Percentiles rank a stretch among this genome's conserved stretches.
Conservation (phyloP, 2,797 vertebrate genomes). For the Gymnoscopelus braueri region DNA sequence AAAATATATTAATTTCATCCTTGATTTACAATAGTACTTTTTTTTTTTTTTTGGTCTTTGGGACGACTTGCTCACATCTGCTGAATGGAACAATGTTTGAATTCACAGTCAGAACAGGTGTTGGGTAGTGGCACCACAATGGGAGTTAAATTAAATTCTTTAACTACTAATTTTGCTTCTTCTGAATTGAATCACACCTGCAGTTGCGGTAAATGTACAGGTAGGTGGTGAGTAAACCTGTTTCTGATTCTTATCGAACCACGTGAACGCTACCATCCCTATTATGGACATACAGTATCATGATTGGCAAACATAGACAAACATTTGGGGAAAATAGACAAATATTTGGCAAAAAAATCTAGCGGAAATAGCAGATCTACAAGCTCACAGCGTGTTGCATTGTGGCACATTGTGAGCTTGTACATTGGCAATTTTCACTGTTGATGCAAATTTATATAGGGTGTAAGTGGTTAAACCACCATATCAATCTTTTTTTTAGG, state of each 20-base stretch:
- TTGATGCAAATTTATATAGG: background rate
- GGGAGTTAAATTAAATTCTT: background rate
- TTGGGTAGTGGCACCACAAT: background rate
- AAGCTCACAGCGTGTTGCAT: no score
- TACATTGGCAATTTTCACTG: no score
- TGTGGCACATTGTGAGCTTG: no score
- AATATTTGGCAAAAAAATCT: no score
- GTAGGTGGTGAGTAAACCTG: background rate
- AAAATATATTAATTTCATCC: background rate
- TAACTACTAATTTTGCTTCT: background rate
- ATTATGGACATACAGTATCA: no score
- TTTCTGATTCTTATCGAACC: background rate
- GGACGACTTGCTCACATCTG: background rate
- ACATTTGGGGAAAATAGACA: no score
- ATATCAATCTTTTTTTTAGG: background rate
- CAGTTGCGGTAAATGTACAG: background rate
- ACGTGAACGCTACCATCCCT: background rate
- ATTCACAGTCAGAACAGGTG: background rate
- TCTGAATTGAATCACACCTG: background rate
- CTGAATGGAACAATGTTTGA: background rate
- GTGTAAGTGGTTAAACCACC: background rate
- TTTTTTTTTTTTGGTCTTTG: background rate
- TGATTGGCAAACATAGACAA: no score
- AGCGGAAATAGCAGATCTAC: no score
- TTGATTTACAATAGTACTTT: background rate